Percentiles rank a stretch among this genome's conserved stretches.
phyloP scores from a whole-genome alignment of 2,797 vertebrate genomes.

The Pristis pectinata region DNA sequence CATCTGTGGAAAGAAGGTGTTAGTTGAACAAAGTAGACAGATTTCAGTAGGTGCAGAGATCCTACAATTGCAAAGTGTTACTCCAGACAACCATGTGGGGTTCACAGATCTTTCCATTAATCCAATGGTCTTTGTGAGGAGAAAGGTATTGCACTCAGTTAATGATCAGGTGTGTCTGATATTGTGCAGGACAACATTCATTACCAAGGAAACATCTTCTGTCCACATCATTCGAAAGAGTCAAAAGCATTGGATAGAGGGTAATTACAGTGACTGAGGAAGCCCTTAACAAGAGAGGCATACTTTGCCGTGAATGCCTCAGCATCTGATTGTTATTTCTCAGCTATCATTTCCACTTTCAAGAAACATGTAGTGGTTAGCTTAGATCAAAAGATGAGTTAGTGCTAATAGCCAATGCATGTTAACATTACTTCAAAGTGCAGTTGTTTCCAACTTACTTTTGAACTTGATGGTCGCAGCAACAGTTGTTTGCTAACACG shows the following conservation, averaged over 20 bases:
- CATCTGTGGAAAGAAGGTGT: neutral
- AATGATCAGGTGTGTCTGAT: neutral
- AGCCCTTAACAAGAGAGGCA: neutral
- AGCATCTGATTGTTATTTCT: neutral
- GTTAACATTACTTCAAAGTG: neutral
- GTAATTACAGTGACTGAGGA: neutral
- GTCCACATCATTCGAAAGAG: neutral
- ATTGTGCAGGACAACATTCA: neutral
- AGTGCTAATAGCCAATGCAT: neutral
- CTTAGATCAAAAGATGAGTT: neutral
- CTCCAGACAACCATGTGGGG: neutral
- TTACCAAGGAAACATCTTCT: neutral
- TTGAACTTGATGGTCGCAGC: neutral
- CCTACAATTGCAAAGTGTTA: neutral
- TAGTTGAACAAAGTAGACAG: neutral
- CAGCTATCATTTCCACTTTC: neutral
- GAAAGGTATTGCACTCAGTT: neutral
- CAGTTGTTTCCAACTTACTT: neutral
- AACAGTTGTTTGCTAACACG: neutral
- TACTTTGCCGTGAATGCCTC: neutral
- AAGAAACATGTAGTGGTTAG: neutral
- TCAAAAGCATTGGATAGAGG: neutral
- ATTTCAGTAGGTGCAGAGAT: neutral
- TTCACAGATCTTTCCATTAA: neutral
- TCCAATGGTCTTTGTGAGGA: neutral